Base-by-base conservation (phyloP, 2,113 vertebrate species). In the Cheilinus undulatus region DNA sequence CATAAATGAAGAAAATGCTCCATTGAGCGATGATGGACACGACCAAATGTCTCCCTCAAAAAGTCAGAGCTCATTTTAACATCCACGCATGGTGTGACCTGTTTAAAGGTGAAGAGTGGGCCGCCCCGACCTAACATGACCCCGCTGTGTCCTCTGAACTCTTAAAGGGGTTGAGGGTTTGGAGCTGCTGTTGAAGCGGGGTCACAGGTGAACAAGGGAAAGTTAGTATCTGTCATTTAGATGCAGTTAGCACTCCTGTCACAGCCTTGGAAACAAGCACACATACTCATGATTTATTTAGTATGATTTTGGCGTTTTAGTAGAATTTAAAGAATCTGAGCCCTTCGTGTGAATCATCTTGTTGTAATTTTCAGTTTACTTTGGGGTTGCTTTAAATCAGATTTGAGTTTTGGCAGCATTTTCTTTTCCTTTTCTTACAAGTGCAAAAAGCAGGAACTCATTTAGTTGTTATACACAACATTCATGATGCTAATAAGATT, bases 181-280 rank as follows among this genome's bases (percentile, higher is more conserved):
- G 6, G 28, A 56, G 72, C 9, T 56, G 22, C 56, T 66, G 76
- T 40, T 67, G 68, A 74, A 77, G 61, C 20, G 3, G 56, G 88
- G 88, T 88, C 84, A 85, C 8, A 48, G 84, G 77, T 77, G 79
- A 84, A 88, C 78, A 81, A 88, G 87, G 70, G 86, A 82, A 89
- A 89, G 89, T 88, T 85, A 70, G 83, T 82, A 78, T 86, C 74
- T 71, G 86, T 83, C 87, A 84, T 76, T 83, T 82, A 80, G 59
- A 58, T 10, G 62, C 59, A 56, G 76, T 88, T 86, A 86, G 64
- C 78, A 30, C 58, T 74, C 71, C 34, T 57, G 76, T 84, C 75
- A 74, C 45, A 11, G 40, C 7, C 13, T 49, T 34, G 34, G 53
- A 66, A 27, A 27, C 48, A 40, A 49, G 51, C 26, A 23, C 26